A percentile compares a stretch with the other conserved stretches of the same genome.
phyloP scores from a whole-genome alignment of 2,888 invertebrate species.

The Deilephila porcellus region DNA sequence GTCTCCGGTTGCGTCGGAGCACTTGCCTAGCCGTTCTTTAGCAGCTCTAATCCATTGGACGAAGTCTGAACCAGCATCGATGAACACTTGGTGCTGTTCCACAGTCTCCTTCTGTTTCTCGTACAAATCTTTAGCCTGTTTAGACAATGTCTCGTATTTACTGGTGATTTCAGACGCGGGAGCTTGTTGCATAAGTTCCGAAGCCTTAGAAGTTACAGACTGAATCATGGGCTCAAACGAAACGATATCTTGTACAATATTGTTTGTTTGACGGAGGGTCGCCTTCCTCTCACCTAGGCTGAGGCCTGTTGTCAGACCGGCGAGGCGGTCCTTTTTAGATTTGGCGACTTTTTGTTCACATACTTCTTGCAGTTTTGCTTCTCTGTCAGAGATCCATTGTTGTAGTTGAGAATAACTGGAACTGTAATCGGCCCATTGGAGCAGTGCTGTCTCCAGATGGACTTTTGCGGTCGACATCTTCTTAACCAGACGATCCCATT shows the following conservation, averaged over 20 bases:
- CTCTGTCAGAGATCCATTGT: constrained; percentile 97
- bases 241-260: constrained; percentile 97
- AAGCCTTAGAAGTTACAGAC: constrained; percentile 96
- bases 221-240: constrained; percentile 99
- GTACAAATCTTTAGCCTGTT: constrained; percentile 95
- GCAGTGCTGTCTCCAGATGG: constrained; percentile 93
- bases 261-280: constrained; percentile 94
- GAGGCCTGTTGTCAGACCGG: constrained; percentile 90
- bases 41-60: constrained; percentile 96
- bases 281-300: constrained; percentile 95
- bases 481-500: constrained; percentile 96
- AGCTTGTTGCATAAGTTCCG: constrained; percentile 94
- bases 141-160: constrained; percentile 95
- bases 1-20: constrained; percentile 96
- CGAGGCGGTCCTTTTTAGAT: constrained; percentile 87
- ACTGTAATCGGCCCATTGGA: constrained; percentile 98
- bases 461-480: constrained; percentile 97
- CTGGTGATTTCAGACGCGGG: constrained; percentile 96
- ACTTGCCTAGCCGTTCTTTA: constrained; percentile 95
- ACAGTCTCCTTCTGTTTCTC: constrained; percentile 95
- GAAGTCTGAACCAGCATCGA: constrained; percentile 96
- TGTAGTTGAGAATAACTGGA: constrained; percentile 96
- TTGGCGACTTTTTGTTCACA: constrained; percentile 93
- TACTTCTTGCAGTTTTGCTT: constrained; percentile 95
- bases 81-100: constrained; percentile 95